A percentile compares a stretch with the other conserved stretches of the same genome.
phyloP scores from a whole-genome alignment of 2,113 vertebrate species.

The Ceratotherium simum region DNA sequence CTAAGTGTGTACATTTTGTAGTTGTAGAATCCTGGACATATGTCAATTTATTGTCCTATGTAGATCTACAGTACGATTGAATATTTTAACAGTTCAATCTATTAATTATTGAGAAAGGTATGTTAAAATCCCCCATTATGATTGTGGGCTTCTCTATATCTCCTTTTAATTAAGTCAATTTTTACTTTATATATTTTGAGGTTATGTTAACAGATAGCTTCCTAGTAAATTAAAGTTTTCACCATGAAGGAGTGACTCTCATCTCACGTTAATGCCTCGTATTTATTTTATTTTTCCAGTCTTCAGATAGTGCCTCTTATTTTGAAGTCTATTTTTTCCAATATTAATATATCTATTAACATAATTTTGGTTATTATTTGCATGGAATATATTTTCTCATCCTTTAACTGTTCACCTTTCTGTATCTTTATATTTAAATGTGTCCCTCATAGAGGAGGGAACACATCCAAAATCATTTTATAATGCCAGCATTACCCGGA shows the following conservation, averaged over 20 bases:
- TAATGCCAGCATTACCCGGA: too few relatives aligned
- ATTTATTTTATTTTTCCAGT: background rate
- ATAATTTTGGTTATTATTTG: background rate
- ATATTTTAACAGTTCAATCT: background rate
- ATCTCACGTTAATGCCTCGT: background rate
- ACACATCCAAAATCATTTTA: too few relatives aligned
- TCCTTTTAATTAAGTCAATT: slow-evolving; percentile 3
- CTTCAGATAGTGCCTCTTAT: background rate
- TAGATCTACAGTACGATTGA: background rate
- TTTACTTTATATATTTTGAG: slow-evolving; percentile 35
- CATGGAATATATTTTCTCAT: background rate
- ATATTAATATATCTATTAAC: background rate
- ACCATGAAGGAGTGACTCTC: background rate
- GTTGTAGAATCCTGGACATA: background rate
- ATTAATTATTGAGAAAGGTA: background rate
- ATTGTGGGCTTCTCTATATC: background rate
- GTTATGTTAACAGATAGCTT: background rate
- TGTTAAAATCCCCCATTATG: background rate
- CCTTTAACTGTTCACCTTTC: background rate
- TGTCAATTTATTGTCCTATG: background rate
- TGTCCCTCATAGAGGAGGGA: background rate
- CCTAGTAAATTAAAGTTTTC: background rate
- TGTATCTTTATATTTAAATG: slow-evolving; percentile 11
- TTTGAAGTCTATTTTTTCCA: background rate
- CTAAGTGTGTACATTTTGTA: background rate